Evolutionary conservation across 2,888 invertebrate genomes (phyloP), one percentile per base, ranked within the genome.

Genomic region (Cabera pusaria): DNA sequence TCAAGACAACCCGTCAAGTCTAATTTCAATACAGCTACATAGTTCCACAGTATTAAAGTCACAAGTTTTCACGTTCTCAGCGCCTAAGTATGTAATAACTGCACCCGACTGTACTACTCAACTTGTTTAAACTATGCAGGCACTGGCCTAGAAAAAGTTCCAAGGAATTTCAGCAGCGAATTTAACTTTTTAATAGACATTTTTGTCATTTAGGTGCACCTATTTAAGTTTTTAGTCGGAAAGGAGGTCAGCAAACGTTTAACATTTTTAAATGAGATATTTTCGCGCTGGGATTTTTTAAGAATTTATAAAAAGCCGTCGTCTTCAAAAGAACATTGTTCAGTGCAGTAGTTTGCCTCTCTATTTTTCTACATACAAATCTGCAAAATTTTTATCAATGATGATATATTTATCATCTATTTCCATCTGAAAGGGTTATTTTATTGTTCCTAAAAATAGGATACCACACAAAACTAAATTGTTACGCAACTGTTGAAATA

Each of bases 71-170:
- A 10, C 45, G 52, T 51, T 38, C 24, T 40, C 26, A 44, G 47
- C 39, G 51, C 46, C 42, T 60, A 65, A 64, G 61, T 63, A 61
- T 64, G 60, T 66, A 64, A 59, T 69, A 70, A 71, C 64, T 64
- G 63, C 54, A 60, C 52, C 53, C 41, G 8, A 42, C 52, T 52
- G 31, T 37, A 55, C 59, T 43, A 40, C 52, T 50, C 48, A 56
- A 62, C 53, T 47, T 52, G 51, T 56, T 57, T 53, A 53, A 68
- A 65, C 58, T 60, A 63, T 55, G 58, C 52, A 38, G 48, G 50
- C 53, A 35, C 44, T 48, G 57, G 37, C 51, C 49, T 52, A 51
- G 45, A 47, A 45, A 52, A 59, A 56, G 47, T 63, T 60, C 18
- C 7, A 5, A 26, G 44, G 56, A 59, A 53, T 61, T 68, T 64